phyloP scores from a whole-genome alignment of 2,113 vertebrate genomes.

The Poicephalus meyeri region DNA sequence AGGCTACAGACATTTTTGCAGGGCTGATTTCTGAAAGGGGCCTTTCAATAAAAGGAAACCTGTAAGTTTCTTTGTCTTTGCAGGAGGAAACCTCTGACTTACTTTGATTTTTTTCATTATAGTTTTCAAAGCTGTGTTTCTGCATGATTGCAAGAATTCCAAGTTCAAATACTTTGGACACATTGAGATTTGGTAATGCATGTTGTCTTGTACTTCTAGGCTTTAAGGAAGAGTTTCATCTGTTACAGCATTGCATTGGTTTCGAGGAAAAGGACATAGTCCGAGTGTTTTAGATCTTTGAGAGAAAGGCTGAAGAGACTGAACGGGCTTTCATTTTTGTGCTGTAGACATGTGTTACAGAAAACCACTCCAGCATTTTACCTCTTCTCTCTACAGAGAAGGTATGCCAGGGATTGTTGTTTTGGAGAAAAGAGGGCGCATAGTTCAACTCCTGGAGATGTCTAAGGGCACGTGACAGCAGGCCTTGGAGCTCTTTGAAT shows the following conservation, averaged over 20 bases:
- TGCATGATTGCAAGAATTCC: constrained; percentile 25
- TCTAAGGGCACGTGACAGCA: not conserved
- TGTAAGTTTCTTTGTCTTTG: constrained; percentile 52
- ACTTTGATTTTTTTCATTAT: constrained; percentile 48
- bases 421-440: not conserved
- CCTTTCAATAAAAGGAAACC: constrained; percentile 12
- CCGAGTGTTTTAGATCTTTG: constrained; percentile 10
- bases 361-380: constrained; percentile 15
- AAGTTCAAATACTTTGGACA: not conserved
- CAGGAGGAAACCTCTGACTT: constrained; percentile 27
- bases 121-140: constrained; percentile 38
- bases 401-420: not conserved
- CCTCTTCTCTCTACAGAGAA: not conserved
- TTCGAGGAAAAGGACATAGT: constrained; percentile 24
- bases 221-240: constrained; percentile 21
- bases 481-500: not conserved
- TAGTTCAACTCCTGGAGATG: not conserved
- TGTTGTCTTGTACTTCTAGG: not conserved
- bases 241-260: not conserved
- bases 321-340: constrained; percentile 32
- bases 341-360: not conserved
- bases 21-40: constrained; percentile 20
- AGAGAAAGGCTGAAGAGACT: not conserved
- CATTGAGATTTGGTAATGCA: not conserved
- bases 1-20: constrained; percentile 16